Conservation (phyloP, 2,888 invertebrate species). For the Furcula furcula region DNA sequence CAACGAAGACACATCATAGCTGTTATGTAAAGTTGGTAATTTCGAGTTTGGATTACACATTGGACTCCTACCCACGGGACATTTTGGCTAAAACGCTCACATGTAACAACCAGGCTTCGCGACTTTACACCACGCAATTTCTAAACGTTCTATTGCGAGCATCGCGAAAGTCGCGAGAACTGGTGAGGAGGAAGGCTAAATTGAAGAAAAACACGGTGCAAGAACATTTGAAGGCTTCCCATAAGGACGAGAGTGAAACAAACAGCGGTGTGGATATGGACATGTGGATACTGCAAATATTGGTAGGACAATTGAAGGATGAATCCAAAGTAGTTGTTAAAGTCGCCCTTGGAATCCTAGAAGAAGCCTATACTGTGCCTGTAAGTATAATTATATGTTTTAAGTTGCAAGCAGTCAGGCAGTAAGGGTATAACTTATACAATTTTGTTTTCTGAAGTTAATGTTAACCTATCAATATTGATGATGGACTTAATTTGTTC, state of each 20-base stretch:
- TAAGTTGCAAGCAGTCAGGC: too few species aligned
- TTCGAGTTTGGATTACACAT: conserved; percentile 93
- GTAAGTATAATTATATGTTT: conserved; percentile 82
- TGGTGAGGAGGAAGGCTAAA: conserved; percentile 67
- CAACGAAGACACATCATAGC: conserved; percentile 91
- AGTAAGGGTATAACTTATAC: too few species aligned
- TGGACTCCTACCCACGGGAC: conserved; percentile 86
- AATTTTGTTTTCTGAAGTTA: too few species aligned
- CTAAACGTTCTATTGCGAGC: conserved; percentile 92
- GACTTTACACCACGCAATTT: conserved; percentile 95
- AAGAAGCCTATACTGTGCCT: conserved; percentile 96
- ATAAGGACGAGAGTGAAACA: conserved; percentile 46
- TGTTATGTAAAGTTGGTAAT: conserved; percentile 97
- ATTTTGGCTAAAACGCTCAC: conserved; percentile 83
- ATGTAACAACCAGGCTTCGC: conserved; percentile 80
- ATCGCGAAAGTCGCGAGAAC: conserved; percentile 71
- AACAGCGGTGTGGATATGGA: conserved; percentile 83
- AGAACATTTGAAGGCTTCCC: conserved; percentile 48
- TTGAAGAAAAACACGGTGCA: conserved; percentile 58
- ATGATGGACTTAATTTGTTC: too few species aligned
- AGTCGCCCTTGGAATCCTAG: conserved; percentile 90
- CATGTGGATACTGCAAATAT: conserved; percentile 92
- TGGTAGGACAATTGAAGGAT: conserved; percentile 93
- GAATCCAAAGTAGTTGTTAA: conserved; percentile 89
- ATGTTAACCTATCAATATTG: too few species aligned